Evolutionary conservation across 1,140 invertebrate genomes (phyloP), one percentile per base, ranked within the genome.

Genomic region (Pemphigus obesinymphae): DNA sequence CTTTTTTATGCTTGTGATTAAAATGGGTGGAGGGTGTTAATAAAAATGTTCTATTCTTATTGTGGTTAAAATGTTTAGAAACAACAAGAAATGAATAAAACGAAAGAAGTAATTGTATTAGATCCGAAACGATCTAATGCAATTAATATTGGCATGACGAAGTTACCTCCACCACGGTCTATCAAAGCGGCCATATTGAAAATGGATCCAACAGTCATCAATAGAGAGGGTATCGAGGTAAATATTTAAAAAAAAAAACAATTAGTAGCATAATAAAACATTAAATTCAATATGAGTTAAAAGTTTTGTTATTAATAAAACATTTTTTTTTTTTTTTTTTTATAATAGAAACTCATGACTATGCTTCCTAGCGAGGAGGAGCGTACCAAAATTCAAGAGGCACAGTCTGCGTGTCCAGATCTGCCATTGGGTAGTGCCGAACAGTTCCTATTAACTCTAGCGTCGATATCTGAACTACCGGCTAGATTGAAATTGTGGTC

Each of bases 101-200:
- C 94, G 86, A 95, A 97, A 87, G 95, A 97, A 88, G 93, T 99
- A 81, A 95, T 98, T 61, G 97, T 99, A 37, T 89, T 99, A 86
- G 97, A 99, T 88, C 93, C 96, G 31, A 99, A 99, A 87, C 90
- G 98, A 83, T 99, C 97, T 3, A 99, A 99, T 88, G 97, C 97
- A 15, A 99, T 99, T 84, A 99, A 99, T 87, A 99, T 99, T 85
- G 97, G 97, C n/a, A 96, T 99, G 92, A 99, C 97, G 13, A 99
- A 99, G 87, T 88, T 99, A 83, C 98, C 98, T 34, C 97, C 97
- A 7, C 95, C 97, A 3, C 91, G 97, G 82, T 96, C 97, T 4
- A 99, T 99, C 82, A 99, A 99, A 87, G 95, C 96, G 31, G 98
- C 97, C 70, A 99, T 99, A 84, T 89, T 99, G 84, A 99, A 99